Base-by-base conservation (phyloP, 2,888 invertebrate species). In the Lepidonotus clava region DNA sequence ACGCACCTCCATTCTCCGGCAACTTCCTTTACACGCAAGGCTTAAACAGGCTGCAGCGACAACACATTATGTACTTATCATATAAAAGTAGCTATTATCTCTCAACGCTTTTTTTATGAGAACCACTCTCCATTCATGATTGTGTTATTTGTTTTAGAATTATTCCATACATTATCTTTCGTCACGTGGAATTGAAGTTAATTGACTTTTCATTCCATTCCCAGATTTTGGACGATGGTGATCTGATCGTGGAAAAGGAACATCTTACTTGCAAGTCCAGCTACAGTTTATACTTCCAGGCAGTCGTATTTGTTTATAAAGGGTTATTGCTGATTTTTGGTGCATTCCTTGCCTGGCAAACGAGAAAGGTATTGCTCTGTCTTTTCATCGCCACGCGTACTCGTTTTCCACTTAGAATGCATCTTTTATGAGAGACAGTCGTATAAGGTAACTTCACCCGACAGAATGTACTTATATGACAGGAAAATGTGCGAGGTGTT, bases 261-360 rank as follows among this genome's bases (percentile, higher is more conserved):
- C 1, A 28, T 14, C 66, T 66, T 1, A 28, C 53, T 34, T 88
- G 88, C 36, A 32, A 38, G 21, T 71, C 41, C 32, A n/a, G 40
- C 14, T 86, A 80, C 86, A 86, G 80, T 21, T 77, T 76, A 24
- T 91, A 91, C 88, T 91, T 91, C 90, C 56, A 90, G 24, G 88
- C 87, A 0, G 89, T 89, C 11, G 88, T 90, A 24, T 90, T 91
- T 87, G 85, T 90, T 21, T 90, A 89, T 86, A 91, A 92, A 83
- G 91, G 91, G 4, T 88, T 91, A 0, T 84, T 92, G 18, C 86
- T 91, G 11, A 87, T 90, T 0, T 90, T 91, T 66, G 91, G 91
- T 0, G 89, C 91, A 18, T 92, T 92, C 86, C 87, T 92, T 32
- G 90, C 91, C n/a, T 92, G 91, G 91, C 91, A 91, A 71, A 92